Evolutionary conservation across 2,888 invertebrate species (phyloP).

Genomic region (Pteria penguin): DNA sequence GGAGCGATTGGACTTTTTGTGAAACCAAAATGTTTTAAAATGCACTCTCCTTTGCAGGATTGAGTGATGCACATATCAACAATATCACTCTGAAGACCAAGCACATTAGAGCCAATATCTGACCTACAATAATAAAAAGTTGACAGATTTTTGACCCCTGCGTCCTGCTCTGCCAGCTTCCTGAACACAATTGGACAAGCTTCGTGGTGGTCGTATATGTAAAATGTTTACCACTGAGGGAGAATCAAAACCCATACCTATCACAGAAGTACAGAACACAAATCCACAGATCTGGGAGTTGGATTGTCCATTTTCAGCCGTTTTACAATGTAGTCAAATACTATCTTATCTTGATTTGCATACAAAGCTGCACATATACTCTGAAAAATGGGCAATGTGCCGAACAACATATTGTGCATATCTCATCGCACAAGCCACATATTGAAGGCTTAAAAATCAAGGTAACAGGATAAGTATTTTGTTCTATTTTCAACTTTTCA

Average conservation of each 20-base stretch:
- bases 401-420: too few species aligned
- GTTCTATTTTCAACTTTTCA: neutral
- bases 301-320: constrained; percentile 38
- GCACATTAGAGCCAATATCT: constrained; percentile 44
- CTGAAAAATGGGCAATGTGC: too few species aligned
- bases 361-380: too few species aligned
- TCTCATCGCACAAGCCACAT: too few species aligned
- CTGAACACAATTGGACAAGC: constrained; percentile 43
- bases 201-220: constrained; percentile 50
- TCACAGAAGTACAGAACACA: constrained; percentile 44
- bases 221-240: constrained; percentile 41
- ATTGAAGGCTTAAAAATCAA: neutral
- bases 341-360: too few species aligned
- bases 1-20: too few species aligned
- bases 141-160: constrained; percentile 40
- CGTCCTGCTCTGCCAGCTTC: constrained; percentile 52
- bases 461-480: neutral
- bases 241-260: constrained; percentile 52
- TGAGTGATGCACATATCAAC: too few species aligned
- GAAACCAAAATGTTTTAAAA: too few species aligned
- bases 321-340: constrained; percentile 43
- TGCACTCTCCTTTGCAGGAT: too few species aligned
- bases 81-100: constrained; percentile 36
- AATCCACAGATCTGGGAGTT: constrained; percentile 34
- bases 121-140: constrained; percentile 43